Evolutionary conservation across 2,797 vertebrate genomes (phyloP).

Genomic region (Cyprinella venusta): DNA sequence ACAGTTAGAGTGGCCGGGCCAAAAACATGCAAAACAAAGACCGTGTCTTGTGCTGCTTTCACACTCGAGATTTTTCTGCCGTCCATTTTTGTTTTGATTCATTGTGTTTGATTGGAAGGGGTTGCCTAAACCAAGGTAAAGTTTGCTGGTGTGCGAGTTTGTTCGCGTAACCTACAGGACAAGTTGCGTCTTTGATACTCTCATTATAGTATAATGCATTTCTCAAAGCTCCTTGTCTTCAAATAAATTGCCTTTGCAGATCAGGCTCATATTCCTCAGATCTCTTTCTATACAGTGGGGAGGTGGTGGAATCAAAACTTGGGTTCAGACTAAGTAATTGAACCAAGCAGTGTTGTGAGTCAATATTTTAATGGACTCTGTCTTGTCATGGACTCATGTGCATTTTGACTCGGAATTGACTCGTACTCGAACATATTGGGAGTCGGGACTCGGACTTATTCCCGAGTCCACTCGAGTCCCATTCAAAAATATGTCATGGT

Average conservation of each 20-base stretch:
- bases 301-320: background rate
- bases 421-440: too few species aligned
- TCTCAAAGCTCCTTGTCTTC: background rate
- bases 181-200: background rate
- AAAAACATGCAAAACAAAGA: conserved; percentile 37
- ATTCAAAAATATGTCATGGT: too few species aligned
- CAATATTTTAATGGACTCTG: too few species aligned
- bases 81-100: conserved; percentile 7
- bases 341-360: too few species aligned
- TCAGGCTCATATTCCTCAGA: background rate
- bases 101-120: background rate
- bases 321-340: background rate
- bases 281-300: background rate
- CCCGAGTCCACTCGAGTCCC: too few species aligned
- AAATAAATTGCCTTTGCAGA: background rate
- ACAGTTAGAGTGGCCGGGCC: conserved; percentile 28
- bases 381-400: too few species aligned
- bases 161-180: background rate
- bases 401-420: too few species aligned
- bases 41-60: conserved; percentile 14
- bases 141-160: conserved; percentile 5
- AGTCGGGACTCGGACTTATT: too few species aligned
- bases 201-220: background rate
- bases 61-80: background rate
- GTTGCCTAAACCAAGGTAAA: background rate